Conservation (phyloP, 2,797 vertebrate species). For the Pygocentrus nattereri region DNA sequence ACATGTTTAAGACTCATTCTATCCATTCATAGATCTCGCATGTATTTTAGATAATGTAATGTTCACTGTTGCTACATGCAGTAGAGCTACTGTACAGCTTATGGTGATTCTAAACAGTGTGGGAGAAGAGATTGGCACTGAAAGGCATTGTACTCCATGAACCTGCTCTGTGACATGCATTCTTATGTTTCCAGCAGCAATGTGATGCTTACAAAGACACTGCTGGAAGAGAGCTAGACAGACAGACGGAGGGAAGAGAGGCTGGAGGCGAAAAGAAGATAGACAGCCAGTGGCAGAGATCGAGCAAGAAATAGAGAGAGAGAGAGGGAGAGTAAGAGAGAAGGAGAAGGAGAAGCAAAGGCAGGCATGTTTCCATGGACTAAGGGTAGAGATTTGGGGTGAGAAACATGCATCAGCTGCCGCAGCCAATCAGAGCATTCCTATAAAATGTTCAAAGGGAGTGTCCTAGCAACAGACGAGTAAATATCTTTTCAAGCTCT, state of each 20-base stretch:
- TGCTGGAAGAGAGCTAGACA: conserved; percentile 22
- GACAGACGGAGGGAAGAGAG: conserved; percentile 57
- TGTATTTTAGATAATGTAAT: background rate
- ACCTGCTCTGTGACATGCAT: background rate
- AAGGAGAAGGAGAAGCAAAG: conserved; percentile 58
- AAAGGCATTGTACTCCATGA: background rate
- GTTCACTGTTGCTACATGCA: background rate
- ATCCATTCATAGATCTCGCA: background rate
- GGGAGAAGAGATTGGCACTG: background rate
- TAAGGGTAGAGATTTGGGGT: conserved; percentile 80
- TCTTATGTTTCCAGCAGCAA: background rate
- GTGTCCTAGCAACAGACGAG: conserved; percentile 88
- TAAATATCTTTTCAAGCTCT: conserved; percentile 78
- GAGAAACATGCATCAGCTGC: conserved; percentile 86
- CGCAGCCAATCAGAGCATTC: conserved; percentile 77
- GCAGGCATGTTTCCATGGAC: conserved; percentile 83
- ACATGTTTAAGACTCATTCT: background rate
- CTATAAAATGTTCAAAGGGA: conserved; percentile 84
- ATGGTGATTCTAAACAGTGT: background rate
- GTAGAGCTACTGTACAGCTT: background rate
- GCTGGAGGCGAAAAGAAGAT: conserved; percentile 25
- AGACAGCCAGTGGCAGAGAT: conserved; percentile 40
- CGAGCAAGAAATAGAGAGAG: conserved; percentile 33
- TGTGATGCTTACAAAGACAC: conserved; percentile 27
- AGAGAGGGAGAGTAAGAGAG: conserved; percentile 35